Percentiles rank a stretch among this genome's conserved stretches.
Evolutionary conservation across 2,888 invertebrate species (phyloP).

Genomic region (Cheilosia soror): DNA sequence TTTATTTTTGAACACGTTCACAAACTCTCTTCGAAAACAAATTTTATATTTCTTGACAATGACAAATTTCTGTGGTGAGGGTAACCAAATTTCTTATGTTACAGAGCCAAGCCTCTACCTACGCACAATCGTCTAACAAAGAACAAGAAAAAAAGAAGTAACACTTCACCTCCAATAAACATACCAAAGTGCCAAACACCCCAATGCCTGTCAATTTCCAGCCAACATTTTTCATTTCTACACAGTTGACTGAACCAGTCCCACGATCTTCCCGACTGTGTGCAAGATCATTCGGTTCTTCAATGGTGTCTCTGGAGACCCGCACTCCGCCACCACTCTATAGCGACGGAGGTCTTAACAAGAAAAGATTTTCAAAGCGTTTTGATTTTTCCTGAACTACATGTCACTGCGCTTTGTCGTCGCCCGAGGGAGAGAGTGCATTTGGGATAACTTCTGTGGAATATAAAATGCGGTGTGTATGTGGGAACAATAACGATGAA

Average conservation of each 20-base stretch:
- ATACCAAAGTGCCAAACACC: constrained; percentile 54
- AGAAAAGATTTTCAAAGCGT: constrained; percentile 57
- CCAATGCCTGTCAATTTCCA: constrained; percentile 56
- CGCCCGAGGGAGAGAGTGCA: constrained; percentile 62
- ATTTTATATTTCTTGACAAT: background rate
- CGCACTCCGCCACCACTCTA: constrained; percentile 4
- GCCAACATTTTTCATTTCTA: constrained; percentile 68
- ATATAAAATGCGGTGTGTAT: constrained; percentile 55
- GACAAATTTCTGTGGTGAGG: background rate
- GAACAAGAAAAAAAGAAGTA: constrained; percentile 49
- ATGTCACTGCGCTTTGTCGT: constrained; percentile 71
- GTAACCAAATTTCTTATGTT: background rate
- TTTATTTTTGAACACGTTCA: too few relatives aligned
- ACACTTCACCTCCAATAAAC: constrained; percentile 60
- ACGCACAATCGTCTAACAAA: constrained; percentile 28
- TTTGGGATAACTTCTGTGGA: constrained; percentile 63
- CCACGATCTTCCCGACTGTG: constrained; percentile 51
- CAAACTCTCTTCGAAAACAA: background rate
- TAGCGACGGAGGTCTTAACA: constrained; percentile 32
- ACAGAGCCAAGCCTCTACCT: constrained; percentile 5
- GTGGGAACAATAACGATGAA: constrained; percentile 58
- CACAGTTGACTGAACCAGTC: constrained; percentile 71
- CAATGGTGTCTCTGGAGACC: constrained; percentile 23
- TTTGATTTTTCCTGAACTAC: constrained; percentile 70
- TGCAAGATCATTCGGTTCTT: constrained; percentile 48